Base-by-base conservation (phyloP, 2,797 vertebrate species). In the Alcedo atthis region DNA sequence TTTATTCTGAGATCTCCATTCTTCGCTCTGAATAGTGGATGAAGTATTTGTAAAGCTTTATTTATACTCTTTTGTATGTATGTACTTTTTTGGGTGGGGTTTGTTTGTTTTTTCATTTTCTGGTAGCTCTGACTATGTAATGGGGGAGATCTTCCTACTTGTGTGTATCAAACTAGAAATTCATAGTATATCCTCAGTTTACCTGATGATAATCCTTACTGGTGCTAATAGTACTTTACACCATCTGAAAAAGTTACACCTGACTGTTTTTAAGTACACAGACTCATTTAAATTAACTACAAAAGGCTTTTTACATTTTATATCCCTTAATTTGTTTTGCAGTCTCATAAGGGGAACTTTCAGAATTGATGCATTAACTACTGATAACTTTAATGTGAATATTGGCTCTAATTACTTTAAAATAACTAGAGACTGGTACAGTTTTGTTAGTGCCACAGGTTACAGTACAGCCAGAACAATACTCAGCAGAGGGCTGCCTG, bases 341-440 rank as follows among this genome's bases (percentile, higher is more conserved):
- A 1, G 8, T 64, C 32, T 68, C 1, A 0, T 12, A 48, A 40
- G 2, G 2, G 14, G 57, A 82, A 19, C 11, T 49, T 35, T 32
- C 37, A 63, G 51, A 79, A 46, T 10, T 35, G 22, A 19, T 73
- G 19, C 46, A 54, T 71, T 48, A 35, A 32, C 14, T 55, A 40
- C 6, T 19, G 16, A 35, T 53, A 21, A 43, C 15, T 78, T 90
- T 43, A 10, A 12, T 66, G 24, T 55, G 15, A n/a, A 9, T 75
- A 15, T 12, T 79, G 75, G 43, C 22, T 35, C 67, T 26, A 81
- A 66, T 20, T 62, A 11, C 58, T 43, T 9, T 12, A 46, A 54
- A 83, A 68, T 19, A 26, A 10, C 88, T 24, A 6, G n/a, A 53
- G 40, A 6, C 12, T 26, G 16, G 40, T 12, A 28, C 79, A n/a